A percentile compares a stretch with the other conserved stretches of the same genome.
These are phyloP conservation scores for Antrozous pallidus DNA, from an alignment of 2,797 vertebrate genomes.

Conservation along the genomic window DNA sequence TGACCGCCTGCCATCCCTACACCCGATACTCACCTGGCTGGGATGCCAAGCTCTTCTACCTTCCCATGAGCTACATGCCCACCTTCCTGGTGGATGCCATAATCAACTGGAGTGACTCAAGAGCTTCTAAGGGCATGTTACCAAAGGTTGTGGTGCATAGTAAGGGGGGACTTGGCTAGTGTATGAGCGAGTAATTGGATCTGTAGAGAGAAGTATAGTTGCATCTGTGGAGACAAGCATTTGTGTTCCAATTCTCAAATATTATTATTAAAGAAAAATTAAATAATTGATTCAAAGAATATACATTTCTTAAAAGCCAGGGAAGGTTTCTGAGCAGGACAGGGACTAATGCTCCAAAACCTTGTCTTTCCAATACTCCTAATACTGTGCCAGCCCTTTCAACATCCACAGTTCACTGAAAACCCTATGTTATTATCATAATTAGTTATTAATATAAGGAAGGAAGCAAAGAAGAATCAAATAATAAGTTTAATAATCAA, in stretches of 20 bases:
- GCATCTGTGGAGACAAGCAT: rapidly evolving
- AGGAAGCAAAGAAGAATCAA: not conserved
- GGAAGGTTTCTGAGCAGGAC: not conserved
- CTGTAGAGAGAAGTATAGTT: not conserved
- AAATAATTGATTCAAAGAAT: not conserved
- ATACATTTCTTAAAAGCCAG: not conserved
- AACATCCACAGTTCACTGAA: not conserved
- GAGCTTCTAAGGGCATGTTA: slow-evolving; percentile 24
- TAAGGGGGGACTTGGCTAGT: rapidly evolving
- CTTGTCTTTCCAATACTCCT: not conserved
- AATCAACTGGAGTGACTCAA: rapidly evolving
- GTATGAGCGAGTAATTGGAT: not conserved
- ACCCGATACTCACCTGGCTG: slow-evolving; percentile 74
- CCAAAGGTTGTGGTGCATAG: no score
- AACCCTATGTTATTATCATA: not conserved
- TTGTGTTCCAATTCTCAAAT: not conserved
- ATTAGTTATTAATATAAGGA: not conserved
- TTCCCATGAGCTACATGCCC: no score
- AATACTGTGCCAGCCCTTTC: not conserved
- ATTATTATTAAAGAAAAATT: not conserved
- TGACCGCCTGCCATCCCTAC: slow-evolving; percentile 72
- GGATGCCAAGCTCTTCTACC: no score
- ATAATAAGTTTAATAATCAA: not conserved
- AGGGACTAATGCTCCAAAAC: not conserved
- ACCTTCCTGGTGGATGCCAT: slow-evolving; percentile 50